Conservation (phyloP, 2,888 invertebrate genomes). For the Thelaira solivaga region DNA sequence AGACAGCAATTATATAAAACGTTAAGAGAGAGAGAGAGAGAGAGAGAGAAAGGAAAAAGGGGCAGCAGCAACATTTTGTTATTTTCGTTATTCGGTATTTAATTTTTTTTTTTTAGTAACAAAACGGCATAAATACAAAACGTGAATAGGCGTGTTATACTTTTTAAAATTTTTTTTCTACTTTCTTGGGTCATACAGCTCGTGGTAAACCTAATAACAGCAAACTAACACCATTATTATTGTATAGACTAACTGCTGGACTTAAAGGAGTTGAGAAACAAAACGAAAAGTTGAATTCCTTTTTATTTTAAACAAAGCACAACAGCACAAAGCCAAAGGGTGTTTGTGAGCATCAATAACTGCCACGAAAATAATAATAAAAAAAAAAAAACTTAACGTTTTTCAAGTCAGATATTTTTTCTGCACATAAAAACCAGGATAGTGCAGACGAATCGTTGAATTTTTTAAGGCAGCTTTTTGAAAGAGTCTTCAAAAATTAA, state of each 20-base stretch:
- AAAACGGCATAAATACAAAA: slow-evolving; percentile 40
- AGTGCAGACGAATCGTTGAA: too few species aligned
- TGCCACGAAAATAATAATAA: slow-evolving; percentile 60
- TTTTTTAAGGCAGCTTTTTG: too few species aligned
- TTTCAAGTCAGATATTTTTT: not conserved
- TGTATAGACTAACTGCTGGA: not conserved
- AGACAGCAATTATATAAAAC: slow-evolving; percentile 36
- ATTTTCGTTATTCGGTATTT: slow-evolving; percentile 19
- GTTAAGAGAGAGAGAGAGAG: not conserved
- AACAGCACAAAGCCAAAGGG: slow-evolving; percentile 57
- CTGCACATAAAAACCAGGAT: not conserved
- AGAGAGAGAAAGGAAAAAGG: not conserved
- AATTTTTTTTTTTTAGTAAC: not conserved
- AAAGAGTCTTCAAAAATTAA: too few species aligned
- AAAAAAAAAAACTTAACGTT: slow-evolving; percentile 34
- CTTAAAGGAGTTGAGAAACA: slow-evolving; percentile 5
- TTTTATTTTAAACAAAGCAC: slow-evolving; percentile 39
- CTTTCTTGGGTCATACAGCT: slow-evolving; percentile 38
- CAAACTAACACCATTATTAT: slow-evolving; percentile 38
- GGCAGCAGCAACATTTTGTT: not conserved
- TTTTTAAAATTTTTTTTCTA: not conserved
- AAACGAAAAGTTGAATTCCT: slow-evolving; percentile 27
- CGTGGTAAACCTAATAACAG: slow-evolving; percentile 50
- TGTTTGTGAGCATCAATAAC: slow-evolving; percentile 64
- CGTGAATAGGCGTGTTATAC: slow-evolving; percentile 58